Conservation (phyloP, 2,888 invertebrate genomes). For the Thera britannica region DNA sequence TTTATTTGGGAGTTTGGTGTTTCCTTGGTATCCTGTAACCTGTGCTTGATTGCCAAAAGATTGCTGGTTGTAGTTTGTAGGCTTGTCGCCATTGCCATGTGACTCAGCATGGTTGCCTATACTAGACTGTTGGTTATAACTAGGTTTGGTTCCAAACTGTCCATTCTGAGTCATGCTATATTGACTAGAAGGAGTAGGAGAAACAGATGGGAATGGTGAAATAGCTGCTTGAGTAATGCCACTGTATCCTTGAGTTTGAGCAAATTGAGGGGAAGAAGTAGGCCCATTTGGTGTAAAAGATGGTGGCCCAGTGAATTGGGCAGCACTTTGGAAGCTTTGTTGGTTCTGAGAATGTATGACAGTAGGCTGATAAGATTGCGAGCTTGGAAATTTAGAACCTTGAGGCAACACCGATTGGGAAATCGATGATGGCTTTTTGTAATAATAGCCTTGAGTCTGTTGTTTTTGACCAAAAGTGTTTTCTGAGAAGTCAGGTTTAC, state of each 20-base stretch:
- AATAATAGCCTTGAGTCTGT: constrained; percentile 55
- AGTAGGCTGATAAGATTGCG: constrained; percentile 55
- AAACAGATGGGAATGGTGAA: constrained; percentile 58
- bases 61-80: constrained; percentile 25
- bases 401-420: constrained; percentile 46
- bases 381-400: constrained; percentile 49
- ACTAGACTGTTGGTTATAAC: constrained; percentile 28
- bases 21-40: constrained; percentile 7
- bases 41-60: constrained; percentile 26
- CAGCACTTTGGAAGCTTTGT: constrained; percentile 37
- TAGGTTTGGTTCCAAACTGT: constrained; percentile 41
- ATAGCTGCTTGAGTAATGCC: constrained; percentile 63
- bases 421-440: constrained; percentile 62
- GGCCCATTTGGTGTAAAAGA: constrained; percentile 38
- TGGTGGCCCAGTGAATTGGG: constrained; percentile 43
- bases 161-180: constrained; percentile 33
- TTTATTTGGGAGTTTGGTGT: constrained; percentile 24
- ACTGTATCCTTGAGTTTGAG: constrained; percentile 42
- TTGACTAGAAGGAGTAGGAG: constrained; percentile 46
- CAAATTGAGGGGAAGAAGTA: constrained; percentile 38
- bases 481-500: constrained; percentile 21
- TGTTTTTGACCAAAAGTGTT: constrained; percentile 24
- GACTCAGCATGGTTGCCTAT: constrained; percentile 23
- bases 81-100: constrained; percentile 35
- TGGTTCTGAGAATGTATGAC: constrained; percentile 39